Percentiles rank a stretch among this genome's conserved stretches.
Conservation (phyloP, 2,797 vertebrate species). For the Alauda arvensis region DNA sequence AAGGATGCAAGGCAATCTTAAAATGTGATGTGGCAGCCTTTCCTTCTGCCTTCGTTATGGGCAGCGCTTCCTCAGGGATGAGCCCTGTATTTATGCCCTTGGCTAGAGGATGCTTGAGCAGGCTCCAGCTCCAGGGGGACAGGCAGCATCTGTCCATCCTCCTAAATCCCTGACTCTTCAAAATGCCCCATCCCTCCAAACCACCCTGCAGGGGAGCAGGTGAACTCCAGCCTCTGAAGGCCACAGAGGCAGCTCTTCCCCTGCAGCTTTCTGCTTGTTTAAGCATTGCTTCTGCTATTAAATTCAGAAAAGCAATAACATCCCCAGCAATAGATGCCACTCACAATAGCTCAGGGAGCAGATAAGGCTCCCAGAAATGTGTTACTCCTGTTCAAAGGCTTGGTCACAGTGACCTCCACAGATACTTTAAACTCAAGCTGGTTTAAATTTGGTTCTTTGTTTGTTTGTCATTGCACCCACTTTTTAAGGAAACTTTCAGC, state of each 20-base stretch:
- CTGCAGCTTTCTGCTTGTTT: background rate
- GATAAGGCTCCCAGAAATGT: slow-evolving; percentile 6
- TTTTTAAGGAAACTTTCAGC: background rate
- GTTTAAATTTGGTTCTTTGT: background rate
- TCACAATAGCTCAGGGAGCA: background rate
- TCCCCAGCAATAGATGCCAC: slow-evolving; percentile 12
- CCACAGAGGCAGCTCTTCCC: background rate
- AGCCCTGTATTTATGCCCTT: background rate
- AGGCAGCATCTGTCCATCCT: background rate
- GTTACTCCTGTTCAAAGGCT: background rate
- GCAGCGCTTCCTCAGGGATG: background rate
- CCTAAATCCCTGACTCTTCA: background rate
- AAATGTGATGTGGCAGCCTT: background rate
- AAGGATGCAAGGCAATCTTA: background rate
- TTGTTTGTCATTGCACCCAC: background rate
- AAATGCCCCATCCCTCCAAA: background rate
- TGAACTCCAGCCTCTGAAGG: rapidly evolving
- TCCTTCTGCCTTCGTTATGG: background rate
- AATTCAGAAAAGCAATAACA: slow-evolving; percentile 26
- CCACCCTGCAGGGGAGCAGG: background rate
- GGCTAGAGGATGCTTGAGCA: background rate
- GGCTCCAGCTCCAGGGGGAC: background rate
- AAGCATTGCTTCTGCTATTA: background rate
- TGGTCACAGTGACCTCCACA: slow-evolving; percentile 41
- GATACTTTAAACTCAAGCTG: background rate